phyloP scores from a whole-genome alignment of 2,797 vertebrate species.

The Anniella stebbinsi region DNA sequence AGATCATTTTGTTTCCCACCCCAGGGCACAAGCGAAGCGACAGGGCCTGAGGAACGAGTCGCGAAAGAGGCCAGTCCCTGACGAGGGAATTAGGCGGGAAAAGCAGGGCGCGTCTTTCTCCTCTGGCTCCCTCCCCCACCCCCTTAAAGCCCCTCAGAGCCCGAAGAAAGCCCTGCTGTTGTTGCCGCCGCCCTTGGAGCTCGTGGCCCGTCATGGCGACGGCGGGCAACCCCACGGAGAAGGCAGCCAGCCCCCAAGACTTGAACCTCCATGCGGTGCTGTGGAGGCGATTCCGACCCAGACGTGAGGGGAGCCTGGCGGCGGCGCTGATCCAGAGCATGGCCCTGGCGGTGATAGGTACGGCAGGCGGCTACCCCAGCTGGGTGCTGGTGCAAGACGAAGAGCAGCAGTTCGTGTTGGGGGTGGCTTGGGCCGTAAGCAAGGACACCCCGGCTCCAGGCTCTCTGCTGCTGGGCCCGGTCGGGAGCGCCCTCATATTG shows the following conservation, averaged over 20 bases:
- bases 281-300: background rate
- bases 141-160: background rate
- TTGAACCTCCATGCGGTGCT: background rate
- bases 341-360: constrained; percentile 22
- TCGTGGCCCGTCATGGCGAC: background rate
- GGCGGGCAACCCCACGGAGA: rapidly evolving
- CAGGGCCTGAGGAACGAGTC: background rate
- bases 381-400: constrained; percentile 23
- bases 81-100: background rate
- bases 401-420: background rate
- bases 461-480: background rate
- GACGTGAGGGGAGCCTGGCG: constrained; percentile 29
- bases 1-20: too few relatives aligned
- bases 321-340: constrained; percentile 35
- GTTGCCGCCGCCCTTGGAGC: background rate
- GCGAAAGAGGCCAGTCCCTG: background rate
- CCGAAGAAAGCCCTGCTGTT: too few relatives aligned
- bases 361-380: constrained; percentile 39
- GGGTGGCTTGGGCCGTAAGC: background rate
- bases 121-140: too few relatives aligned
- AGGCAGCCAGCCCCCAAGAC: too few relatives aligned
- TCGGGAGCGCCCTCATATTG: background rate
- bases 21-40: background rate
- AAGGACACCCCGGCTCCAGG: background rate
- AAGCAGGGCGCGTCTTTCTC: background rate